Conservation (phyloP, 2,888 invertebrate species). For the Lucinisca nassula region DNA sequence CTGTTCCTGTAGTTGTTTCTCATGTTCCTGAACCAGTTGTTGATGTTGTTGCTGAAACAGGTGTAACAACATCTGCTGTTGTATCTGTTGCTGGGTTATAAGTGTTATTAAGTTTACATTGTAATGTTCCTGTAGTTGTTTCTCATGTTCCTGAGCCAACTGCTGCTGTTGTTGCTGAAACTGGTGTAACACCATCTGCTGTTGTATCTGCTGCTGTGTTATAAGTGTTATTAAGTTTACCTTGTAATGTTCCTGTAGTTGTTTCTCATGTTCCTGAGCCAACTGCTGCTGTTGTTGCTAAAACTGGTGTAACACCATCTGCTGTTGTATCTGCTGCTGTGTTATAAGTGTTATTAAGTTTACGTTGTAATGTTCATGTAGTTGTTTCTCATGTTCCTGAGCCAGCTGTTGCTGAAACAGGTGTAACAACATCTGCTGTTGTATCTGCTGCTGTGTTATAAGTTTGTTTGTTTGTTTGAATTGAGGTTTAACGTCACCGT, state of each 20-base stretch:
- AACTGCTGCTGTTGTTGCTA: slow-evolving; percentile 85
- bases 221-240: too few species aligned
- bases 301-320: too few species aligned
- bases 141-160: slow-evolving; percentile 86
- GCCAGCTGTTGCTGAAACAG: slow-evolving; percentile 86
- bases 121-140: slow-evolving; percentile 85
- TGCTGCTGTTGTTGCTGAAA: slow-evolving; percentile 86
- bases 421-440: slow-evolving; percentile 84
- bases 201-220: slow-evolving; percentile 86
- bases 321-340: too few species aligned
- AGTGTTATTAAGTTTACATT: too few species aligned
- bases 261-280: slow-evolving; percentile 86
- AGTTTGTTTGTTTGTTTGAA: too few species aligned
- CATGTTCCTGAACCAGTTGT: too few species aligned
- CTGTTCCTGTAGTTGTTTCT: too few species aligned
- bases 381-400: slow-evolving; percentile 86
- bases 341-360: too few species aligned
- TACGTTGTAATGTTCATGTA: slow-evolving; percentile 83
- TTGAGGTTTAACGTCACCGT: too few species aligned
- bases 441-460: slow-evolving; percentile 86
- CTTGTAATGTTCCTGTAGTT: slow-evolving; percentile 84
- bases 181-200: slow-evolving; percentile 85
- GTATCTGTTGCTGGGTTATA: too few species aligned
- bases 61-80: too few species aligned
- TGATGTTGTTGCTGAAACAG: too few species aligned